These are phyloP conservation scores for Pteronotus mesoamericanus DNA, from an alignment of 2,797 vertebrate species.

Conservation along the genomic window DNA sequence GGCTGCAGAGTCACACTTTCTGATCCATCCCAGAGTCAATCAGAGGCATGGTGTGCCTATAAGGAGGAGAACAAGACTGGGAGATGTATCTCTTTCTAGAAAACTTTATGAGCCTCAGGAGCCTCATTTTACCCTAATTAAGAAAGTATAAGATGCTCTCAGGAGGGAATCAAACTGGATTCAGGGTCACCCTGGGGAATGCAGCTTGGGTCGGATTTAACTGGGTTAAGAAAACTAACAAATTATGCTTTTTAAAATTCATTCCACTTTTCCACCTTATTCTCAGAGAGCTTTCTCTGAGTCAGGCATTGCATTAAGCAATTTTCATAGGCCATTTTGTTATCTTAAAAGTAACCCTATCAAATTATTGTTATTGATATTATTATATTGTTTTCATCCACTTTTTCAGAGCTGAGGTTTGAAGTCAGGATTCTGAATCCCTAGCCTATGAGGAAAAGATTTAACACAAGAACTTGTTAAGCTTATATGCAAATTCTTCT, in stretches of 20 bases:
- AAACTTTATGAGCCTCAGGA: background rate
- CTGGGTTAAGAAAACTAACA: background rate
- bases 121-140: accelerated
- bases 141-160: background rate
- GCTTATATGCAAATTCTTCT: background rate
- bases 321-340: background rate
- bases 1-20: background rate
- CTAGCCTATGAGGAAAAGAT: background rate
- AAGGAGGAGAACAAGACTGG: background rate
- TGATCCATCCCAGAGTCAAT: too few relatives aligned
- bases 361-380: too few relatives aligned
- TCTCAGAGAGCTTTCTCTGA: background rate
- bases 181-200: accelerated
- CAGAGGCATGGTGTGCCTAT: accelerated
- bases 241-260: background rate
- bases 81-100: background rate
- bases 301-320: background rate
- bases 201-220: too few relatives aligned
- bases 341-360: background rate
- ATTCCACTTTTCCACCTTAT: accelerated
- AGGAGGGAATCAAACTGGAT: background rate
- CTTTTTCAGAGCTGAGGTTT: background rate
- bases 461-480: background rate
- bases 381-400: background rate
- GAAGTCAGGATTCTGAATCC: background rate